Percentiles rank a stretch among this genome's conserved stretches.
phyloP scores from a whole-genome alignment of 2,113 vertebrate species.

The Nothocercus nigrocapillus region DNA sequence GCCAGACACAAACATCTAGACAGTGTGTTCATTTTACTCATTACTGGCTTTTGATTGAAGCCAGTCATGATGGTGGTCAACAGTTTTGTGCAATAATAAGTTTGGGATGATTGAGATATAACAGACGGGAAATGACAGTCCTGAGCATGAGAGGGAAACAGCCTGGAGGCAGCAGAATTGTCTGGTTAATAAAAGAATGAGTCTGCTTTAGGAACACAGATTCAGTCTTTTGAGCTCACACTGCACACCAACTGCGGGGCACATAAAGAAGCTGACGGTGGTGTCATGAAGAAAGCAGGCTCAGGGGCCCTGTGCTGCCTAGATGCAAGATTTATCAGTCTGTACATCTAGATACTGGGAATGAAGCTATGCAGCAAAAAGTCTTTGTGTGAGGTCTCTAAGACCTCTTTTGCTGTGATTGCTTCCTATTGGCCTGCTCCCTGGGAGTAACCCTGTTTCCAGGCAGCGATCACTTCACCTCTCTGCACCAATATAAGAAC shows the following conservation, averaged over 20 bases:
- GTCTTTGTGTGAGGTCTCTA: neutral
- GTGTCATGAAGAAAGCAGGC: neutral
- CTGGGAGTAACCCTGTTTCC: neutral
- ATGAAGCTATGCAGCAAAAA: neutral
- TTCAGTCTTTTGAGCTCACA: neutral
- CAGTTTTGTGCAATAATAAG: neutral
- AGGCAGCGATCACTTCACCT: neutral
- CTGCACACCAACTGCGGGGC: fast-evolving
- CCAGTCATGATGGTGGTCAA: fast-evolving
- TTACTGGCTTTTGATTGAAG: neutral
- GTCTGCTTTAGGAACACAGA: neutral
- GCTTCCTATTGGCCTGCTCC: fast-evolving
- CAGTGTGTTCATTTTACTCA: neutral
- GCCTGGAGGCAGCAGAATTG: neutral
- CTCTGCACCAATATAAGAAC: neutral
- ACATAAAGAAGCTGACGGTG: neutral
- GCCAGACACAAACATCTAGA: neutral
- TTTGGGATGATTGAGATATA: neutral
- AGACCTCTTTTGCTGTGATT: neutral
- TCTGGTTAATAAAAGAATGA: neutral
- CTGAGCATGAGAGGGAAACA: neutral
- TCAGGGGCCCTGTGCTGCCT: neutral
- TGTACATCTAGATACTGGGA: neutral
- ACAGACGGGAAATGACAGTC: neutral
- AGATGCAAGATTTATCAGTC: neutral